Conservation (phyloP, 2,113 vertebrate genomes). For the Corythoichthys intestinalis region DNA sequence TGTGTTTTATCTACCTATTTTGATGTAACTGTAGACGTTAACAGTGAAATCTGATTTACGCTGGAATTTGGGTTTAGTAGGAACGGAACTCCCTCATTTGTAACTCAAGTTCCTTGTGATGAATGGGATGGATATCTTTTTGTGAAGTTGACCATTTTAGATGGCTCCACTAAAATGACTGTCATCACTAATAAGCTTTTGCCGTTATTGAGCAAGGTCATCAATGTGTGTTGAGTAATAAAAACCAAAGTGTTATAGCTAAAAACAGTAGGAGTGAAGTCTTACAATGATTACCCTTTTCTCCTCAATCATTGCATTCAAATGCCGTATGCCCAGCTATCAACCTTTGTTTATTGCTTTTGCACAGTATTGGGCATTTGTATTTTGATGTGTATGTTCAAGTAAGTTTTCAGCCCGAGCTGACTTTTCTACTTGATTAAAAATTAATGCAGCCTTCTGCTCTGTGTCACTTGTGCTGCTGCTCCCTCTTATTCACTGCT, state of each 20-base stretch:
- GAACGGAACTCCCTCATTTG: too few species aligned
- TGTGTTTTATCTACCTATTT: too few species aligned
- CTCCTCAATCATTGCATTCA: constrained; percentile 16
- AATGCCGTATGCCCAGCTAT: constrained; percentile 19
- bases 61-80: too few species aligned
- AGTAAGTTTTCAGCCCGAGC: constrained; percentile 18
- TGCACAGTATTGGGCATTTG: not conserved
- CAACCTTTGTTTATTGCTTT: not conserved
- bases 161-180: too few species aligned
- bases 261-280: constrained; percentile 55
- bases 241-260: constrained; percentile 56
- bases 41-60: too few species aligned
- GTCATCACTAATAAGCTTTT: not conserved
- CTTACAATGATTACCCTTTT: constrained; percentile 48
- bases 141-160: not conserved
- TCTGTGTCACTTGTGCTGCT: constrained; percentile 44
- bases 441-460: constrained; percentile 54
- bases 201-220: not conserved
- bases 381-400: not conserved
- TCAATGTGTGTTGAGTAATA: constrained; percentile 50
- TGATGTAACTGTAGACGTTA: too few species aligned
- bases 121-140: not conserved
- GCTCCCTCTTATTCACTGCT: constrained; percentile 20
- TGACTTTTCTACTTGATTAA: constrained; percentile 53
- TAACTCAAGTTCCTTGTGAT: too few species aligned